Evolutionary conservation across 64 coral and sea anemone species (phyloP), one percentile per base, ranked within the genome.

Genomic region (Acropora yongei): DNA sequence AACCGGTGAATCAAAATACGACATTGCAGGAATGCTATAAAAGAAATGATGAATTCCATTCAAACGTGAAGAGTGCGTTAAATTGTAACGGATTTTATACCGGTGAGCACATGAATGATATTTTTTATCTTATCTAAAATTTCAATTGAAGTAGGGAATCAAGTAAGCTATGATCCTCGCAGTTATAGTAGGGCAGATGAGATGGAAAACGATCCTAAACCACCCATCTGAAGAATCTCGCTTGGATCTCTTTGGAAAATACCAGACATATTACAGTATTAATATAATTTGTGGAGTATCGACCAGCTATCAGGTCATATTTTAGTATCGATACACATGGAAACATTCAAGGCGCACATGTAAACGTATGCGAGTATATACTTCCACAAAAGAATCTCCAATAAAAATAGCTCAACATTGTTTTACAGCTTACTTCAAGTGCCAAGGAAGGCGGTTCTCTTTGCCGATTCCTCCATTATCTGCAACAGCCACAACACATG

Each of bases 401-500:
- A 7, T 5, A 55, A n/a, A 60, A 47, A 58, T 84, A 6, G 39
- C 46, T 0, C 47, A 57, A 55, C 72, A 83, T 13, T 4, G n/a
- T 68, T 58, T 39, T 8, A 19, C 3, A 74, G 20, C 72, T 96
- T 86, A 96, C 95, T 68, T 69, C 46, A 96, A 72, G 49, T 83
- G 79, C 95, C 95, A 96, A 2, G 95, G 84, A 17, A 96, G 87
- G 1, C 69, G 71, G 47, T 88, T 91, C 30, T 93, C 75, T 43
- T 90, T 93, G 11, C 95, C 95, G 57, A 96, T 92, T 79, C 95
- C 95, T 79, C 87, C 76, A 6, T 72, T 57, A 41, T 75, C 45
- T 9, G 88, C 90, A 61, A 96, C 78, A 86, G 95, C 95, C 49
- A 88, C 95, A 49, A 96, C 86, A 78, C 95, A 96, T 79, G 73